Percentiles rank a stretch among this genome's conserved stretches.
phyloP scores from a whole-genome alignment of 2,888 invertebrate genomes.

The Lycaena phlaeas region DNA sequence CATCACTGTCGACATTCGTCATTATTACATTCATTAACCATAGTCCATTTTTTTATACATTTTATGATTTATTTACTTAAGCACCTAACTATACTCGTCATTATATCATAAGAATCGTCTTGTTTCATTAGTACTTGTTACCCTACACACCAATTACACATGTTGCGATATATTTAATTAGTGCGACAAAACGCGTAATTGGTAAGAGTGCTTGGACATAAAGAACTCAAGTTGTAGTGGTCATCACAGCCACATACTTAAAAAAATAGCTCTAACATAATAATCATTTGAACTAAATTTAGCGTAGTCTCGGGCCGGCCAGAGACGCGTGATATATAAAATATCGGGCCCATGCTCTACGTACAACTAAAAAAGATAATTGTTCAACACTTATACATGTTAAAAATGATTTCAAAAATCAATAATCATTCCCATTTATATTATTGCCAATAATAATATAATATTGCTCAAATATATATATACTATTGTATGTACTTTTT shows the following conservation, averaged over 20 bases:
- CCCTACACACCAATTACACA: neutral
- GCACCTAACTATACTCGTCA: constrained; percentile 14
- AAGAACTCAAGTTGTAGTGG: constrained; percentile 15
- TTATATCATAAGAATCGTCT: constrained; percentile 20
- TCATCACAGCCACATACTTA: constrained; percentile 16
- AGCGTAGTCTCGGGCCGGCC: neutral
- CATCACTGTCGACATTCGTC: neutral
- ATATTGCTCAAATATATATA: neutral
- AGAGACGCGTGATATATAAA: neutral
- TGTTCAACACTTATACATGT: neutral
- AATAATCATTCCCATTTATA: neutral
- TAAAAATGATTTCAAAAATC: neutral
- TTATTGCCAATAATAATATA: constrained; percentile 2
- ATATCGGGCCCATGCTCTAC: neutral
- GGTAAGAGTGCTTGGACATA: neutral
- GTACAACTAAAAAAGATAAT: neutral
- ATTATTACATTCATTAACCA: too few relatives aligned
- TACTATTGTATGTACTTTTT: neutral
- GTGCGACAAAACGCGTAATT: neutral
- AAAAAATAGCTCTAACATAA: constrained; percentile 9
- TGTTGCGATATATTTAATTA: neutral
- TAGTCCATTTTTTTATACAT: constrained; percentile 10
- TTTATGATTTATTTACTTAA: constrained; percentile 10
- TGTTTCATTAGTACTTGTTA: neutral
- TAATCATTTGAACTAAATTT: neutral